Conservation (phyloP, 2,797 vertebrate genomes). For the Meriones psammophilus region DNA sequence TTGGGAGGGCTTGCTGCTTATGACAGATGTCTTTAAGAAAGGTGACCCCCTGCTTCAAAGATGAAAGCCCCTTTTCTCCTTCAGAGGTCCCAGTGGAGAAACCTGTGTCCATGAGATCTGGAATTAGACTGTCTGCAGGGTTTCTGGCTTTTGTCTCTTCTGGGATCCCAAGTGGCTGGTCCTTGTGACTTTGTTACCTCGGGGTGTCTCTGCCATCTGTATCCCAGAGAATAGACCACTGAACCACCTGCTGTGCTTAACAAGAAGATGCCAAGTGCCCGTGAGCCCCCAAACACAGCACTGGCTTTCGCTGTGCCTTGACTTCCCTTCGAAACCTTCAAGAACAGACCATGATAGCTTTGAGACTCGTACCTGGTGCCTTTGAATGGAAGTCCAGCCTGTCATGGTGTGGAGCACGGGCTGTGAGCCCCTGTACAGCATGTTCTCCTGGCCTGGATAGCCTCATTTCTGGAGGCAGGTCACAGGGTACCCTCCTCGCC, state of each 20-base stretch:
- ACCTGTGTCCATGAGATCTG: background rate
- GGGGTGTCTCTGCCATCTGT: background rate
- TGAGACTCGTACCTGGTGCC: no score
- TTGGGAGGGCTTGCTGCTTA: background rate
- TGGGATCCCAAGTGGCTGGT: background rate
- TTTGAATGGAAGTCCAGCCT: background rate
- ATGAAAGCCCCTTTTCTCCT: background rate
- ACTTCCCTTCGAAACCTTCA: background rate
- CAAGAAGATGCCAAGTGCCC: background rate
- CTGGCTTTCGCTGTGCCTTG: background rate
- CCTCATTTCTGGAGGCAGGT: constrained; percentile 51
- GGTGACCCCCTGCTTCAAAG: background rate
- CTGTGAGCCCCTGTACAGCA: background rate
- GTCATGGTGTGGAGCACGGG: background rate
- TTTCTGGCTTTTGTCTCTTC: background rate
- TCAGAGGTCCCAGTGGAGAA: background rate
- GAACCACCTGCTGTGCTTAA: background rate
- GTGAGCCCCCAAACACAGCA: background rate
- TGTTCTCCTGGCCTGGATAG: background rate
- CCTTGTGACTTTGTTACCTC: background rate
- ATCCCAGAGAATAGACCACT: background rate
- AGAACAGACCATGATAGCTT: background rate
- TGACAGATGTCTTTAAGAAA: background rate
- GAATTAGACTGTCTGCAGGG: background rate
- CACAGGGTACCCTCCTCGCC: background rate